phyloP scores from a whole-genome alignment of 2,888 invertebrate genomes.

The Tyria jacobaeae region DNA sequence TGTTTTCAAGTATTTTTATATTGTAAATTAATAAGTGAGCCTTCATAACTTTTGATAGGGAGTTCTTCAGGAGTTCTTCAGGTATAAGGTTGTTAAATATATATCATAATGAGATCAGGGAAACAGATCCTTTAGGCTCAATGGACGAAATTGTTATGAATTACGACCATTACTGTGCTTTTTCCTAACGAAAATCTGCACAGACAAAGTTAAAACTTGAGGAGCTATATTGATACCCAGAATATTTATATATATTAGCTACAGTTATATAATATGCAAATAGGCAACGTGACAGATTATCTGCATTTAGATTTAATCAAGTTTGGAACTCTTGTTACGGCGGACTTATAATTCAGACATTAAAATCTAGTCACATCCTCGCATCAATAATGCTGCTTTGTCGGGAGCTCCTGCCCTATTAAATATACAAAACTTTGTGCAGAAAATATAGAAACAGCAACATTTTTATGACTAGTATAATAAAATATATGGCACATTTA shows the following conservation, averaged over 20 bases:
- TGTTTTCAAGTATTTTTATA: too few species aligned
- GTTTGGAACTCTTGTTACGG: not conserved
- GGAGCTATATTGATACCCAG: not conserved
- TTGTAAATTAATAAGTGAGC: too few species aligned
- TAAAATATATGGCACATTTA: constrained; percentile 48
- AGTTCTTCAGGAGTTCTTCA: too few species aligned
- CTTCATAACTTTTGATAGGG: too few species aligned
- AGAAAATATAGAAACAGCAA: constrained; percentile 39
- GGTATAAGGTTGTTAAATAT: too few species aligned
- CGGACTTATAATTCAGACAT: too few species aligned
- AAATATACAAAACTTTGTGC: constrained; percentile 40
- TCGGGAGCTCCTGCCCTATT: constrained; percentile 9
- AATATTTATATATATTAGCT: not conserved
- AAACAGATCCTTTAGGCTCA: too few species aligned
- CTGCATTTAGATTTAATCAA: not conserved
- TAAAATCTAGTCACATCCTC: not conserved
- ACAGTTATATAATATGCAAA: not conserved
- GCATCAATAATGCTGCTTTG: not conserved
- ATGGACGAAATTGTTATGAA: too few species aligned
- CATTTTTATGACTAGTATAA: constrained; percentile 47
- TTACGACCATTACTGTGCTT: not conserved
- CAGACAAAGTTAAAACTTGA: not conserved
- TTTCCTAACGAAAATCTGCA: not conserved
- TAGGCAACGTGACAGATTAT: not conserved
- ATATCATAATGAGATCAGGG: too few species aligned